Evolutionary conservation across 2,888 invertebrate genomes (phyloP), one percentile per base, ranked within the genome.

Genomic region (Drosophila limbata): DNA sequence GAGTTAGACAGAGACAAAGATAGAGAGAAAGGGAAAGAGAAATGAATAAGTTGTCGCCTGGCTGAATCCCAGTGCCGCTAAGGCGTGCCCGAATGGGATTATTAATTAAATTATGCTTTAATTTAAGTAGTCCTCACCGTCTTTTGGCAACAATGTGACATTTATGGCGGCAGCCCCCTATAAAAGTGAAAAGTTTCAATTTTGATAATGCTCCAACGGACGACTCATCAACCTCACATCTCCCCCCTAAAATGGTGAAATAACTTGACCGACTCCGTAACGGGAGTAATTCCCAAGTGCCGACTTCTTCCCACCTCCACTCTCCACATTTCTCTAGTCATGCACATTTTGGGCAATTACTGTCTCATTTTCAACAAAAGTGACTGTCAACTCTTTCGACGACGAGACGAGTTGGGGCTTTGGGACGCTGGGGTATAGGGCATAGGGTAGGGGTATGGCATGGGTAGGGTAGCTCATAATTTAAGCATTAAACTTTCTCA

Each of bases 91-190:
- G 89, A 90, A 91, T 85, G 90, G 87, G 88, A 91, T 90, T 90
- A 90, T 91, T 90, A 91, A 91, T 91, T 91, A 82, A 91, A 91
- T 90, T 90, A 91, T 78, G 79, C 80, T 79, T 83, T 84, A 86
- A 90, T 90, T 91, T 90, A 84, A 86, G 84, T 80, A 83, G 79
- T 79, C 77, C 76, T 79, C 77, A 59, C 62, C 83, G 88, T 82
- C 73, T 75, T 69, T 53, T 45, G 64, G 64, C 69, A 71, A 81
- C 84, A 84, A 72, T 80, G 81, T 84, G 73, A 86, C 77, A 75
- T 77, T 82, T 72, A 73, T 74, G 81, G 60, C 21, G 45, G 40
- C 28, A 64, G 37, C 3, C 19, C 17, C 31, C 15, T 17, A 62
- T 45, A 42, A 48, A 42, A 71, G 28, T 57, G 47, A 56, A 81